Evolutionary conservation across 2,888 invertebrate genomes (phyloP).

Genomic region (Ophion obscuratus): DNA sequence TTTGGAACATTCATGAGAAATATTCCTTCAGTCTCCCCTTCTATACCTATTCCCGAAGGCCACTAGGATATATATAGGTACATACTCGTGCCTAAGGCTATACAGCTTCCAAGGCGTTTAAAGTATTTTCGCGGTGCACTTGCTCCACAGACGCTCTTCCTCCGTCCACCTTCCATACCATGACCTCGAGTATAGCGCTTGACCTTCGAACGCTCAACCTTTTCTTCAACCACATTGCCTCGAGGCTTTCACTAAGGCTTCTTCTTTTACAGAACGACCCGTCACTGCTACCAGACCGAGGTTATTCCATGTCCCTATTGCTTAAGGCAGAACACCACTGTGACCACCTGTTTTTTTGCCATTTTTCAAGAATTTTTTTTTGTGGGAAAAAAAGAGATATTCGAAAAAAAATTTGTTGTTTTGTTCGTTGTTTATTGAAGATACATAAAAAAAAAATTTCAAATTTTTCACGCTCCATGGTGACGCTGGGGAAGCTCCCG

Average conservation of each 20-base stretch:
- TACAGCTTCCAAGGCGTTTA: constrained; percentile 76
- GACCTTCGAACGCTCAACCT: constrained; percentile 14
- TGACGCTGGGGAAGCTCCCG: no score
- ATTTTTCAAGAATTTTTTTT: no score
- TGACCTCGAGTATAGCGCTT: background rate
- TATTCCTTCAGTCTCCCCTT: constrained; percentile 76
- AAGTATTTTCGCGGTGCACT: constrained; percentile 78
- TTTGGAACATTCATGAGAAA: constrained; percentile 84
- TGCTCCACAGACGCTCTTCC: constrained; percentile 33
- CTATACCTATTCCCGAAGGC: constrained; percentile 66
- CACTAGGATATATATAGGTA: constrained; percentile 13
- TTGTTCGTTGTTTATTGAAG: no score
- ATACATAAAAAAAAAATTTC: no score
- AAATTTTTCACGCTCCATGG: no score
- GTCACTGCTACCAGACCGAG: constrained; percentile 13
- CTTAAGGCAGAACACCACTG: no score
- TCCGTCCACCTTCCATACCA: constrained; percentile 2
- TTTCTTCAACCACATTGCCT: constrained; percentile 6
- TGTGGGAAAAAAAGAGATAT: no score
- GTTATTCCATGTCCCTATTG: constrained; percentile 12
- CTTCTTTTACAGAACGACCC: background rate
- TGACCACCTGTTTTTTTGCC: no score
- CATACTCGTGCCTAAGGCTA: constrained; percentile 26
- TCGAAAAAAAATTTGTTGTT: no score
- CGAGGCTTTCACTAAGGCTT: constrained; percentile 6